Percentiles rank a stretch among this genome's conserved stretches.
Evolutionary conservation across 2,113 vertebrate genomes (phyloP).

Genomic region (Etheostoma spectabile): DNA sequence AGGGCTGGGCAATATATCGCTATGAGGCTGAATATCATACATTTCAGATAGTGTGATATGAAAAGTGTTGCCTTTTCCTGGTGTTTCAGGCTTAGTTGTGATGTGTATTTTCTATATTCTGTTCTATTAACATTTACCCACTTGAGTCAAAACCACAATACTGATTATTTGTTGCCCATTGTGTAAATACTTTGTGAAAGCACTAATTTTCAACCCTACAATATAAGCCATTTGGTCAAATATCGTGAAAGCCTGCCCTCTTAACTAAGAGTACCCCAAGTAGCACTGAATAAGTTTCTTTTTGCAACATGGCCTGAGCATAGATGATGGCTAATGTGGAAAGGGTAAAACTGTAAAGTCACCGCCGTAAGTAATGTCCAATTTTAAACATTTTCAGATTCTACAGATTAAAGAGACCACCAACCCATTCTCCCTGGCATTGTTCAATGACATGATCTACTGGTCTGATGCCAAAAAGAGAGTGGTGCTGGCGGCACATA

Average conservation of each 20-base stretch:
- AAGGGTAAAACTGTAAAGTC: not conserved
- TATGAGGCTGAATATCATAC: too few relatives aligned
- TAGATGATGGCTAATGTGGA: not conserved
- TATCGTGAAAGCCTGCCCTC: not conserved
- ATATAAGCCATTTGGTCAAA: too few relatives aligned
- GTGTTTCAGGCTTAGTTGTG: too few relatives aligned
- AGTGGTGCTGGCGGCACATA: slow-evolving; percentile 86
- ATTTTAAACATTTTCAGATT: slow-evolving; percentile 76
- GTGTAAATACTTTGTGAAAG: too few relatives aligned
- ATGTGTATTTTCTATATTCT: too few relatives aligned
- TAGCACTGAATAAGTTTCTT: not conserved
- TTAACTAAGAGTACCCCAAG: not conserved
- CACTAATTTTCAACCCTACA: too few relatives aligned
- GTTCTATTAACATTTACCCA: too few relatives aligned
- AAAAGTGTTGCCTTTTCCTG: too few relatives aligned
- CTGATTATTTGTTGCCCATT: too few relatives aligned
- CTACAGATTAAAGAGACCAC: slow-evolving; percentile 85
- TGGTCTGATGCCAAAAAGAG: slow-evolving; percentile 90
- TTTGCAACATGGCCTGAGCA: not conserved
- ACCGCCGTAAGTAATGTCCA: not conserved
- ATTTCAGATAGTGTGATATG: too few relatives aligned
- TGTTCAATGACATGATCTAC: slow-evolving; percentile 90
- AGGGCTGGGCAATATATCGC: too few relatives aligned
- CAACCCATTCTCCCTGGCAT: slow-evolving; percentile 87
- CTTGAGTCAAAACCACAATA: too few relatives aligned